Conservation (phyloP, 2,113 vertebrate genomes). For the Uria aalge region DNA sequence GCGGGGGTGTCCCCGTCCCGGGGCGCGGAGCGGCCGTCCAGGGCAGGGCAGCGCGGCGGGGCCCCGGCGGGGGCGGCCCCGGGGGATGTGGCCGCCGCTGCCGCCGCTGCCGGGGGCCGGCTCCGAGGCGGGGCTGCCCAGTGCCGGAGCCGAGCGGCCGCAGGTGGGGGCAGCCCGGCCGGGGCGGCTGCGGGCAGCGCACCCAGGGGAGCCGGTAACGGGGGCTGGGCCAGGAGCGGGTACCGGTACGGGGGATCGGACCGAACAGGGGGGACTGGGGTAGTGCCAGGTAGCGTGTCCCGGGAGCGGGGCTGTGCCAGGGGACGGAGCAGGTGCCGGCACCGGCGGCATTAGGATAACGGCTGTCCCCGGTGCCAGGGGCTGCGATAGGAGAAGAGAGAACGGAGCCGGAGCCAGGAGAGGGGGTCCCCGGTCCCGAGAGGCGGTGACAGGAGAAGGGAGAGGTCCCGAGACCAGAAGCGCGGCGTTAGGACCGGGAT, state of each 20-base stretch:
- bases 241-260: not conserved
- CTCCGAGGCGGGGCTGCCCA: constrained; percentile 29
- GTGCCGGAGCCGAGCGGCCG: not conserved
- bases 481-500: not conserved
- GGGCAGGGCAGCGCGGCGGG: not conserved
- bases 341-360: not conserved
- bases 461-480: not conserved
- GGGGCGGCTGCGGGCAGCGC: not conserved
- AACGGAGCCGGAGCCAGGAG: not conserved
- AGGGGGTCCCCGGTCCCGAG: not conserved
- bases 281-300: not conserved
- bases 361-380: not conserved
- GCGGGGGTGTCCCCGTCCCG: not conserved
- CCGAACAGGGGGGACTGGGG: not conserved
- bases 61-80: not conserved
- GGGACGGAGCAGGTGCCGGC: not conserved
- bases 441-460: not conserved
- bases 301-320: not conserved
- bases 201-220: not conserved
- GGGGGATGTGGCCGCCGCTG: constrained; percentile 10
- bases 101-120: constrained; percentile 23
- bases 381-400: not conserved
- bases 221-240: not conserved
- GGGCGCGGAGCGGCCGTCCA: not conserved
- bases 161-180: not conserved